Evolutionary conservation across 2,888 invertebrate species (phyloP).

Genomic region (Quadroppia sp.): DNA sequence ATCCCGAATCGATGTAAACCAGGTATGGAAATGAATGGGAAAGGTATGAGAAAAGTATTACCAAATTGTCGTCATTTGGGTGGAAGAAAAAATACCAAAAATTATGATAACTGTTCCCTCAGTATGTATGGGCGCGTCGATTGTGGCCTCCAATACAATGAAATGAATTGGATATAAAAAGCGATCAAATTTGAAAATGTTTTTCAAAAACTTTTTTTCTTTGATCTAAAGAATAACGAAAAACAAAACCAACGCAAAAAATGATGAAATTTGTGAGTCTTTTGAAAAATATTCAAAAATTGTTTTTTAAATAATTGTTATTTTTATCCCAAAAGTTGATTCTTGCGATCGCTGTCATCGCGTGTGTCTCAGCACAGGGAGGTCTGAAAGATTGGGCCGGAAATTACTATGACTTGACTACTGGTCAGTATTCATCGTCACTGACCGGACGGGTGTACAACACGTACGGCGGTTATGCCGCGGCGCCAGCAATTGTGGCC

Average conservation of each 20-base stretch:
- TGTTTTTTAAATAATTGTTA: background rate
- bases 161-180: constrained; percentile 30
- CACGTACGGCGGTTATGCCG: constrained; percentile 45
- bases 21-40: background rate
- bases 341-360: constrained; percentile 41
- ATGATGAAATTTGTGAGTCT: constrained; percentile 40
- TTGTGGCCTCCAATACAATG: background rate
- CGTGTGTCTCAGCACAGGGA: constrained; percentile 43
- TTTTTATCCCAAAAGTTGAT: constrained; percentile 7
- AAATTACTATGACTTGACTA: constrained; percentile 47
- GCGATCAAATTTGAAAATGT: constrained; percentile 4
- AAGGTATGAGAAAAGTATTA: background rate
- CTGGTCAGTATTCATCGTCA: constrained; percentile 46
- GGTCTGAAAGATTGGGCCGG: constrained; percentile 46
- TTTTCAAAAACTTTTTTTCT: background rate
- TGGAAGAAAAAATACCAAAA: background rate
- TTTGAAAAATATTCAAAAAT: background rate
- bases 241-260: constrained; percentile 2
- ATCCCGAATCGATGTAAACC: background rate
- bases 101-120: background rate
- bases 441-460: constrained; percentile 47
- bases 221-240: background rate
- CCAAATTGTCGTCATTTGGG: constrained; percentile 12
- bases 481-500: constrained; percentile 11
- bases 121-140: constrained; percentile 25